A percentile compares a stretch with the other conserved stretches of the same genome.
Conservation (phyloP, 2,797 vertebrate species). For the Muscicapa striata region DNA sequence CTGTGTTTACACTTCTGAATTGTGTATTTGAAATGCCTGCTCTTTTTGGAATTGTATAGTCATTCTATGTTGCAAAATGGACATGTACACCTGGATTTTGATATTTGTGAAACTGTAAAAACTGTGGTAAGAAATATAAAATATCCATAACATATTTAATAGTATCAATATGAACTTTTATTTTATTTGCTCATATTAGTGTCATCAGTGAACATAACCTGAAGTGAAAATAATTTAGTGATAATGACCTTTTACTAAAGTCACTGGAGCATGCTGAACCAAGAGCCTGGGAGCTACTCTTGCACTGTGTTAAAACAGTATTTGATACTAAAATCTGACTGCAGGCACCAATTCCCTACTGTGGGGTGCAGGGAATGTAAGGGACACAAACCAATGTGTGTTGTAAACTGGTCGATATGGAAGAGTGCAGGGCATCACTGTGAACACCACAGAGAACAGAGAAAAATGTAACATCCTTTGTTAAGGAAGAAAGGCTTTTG, state of each 20-base stretch:
- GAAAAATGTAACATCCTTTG: neutral
- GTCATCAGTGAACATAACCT: neutral
- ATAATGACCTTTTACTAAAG: neutral
- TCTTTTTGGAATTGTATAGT: slow-evolving; percentile 71
- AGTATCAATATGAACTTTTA: neutral
- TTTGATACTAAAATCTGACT: neutral
- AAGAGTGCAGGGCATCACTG: neutral
- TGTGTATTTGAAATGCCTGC: slow-evolving; percentile 72
- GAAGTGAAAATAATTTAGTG: neutral
- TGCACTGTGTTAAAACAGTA: neutral
- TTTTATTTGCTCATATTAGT: neutral
- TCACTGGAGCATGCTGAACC: neutral
- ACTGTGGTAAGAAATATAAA: slow-evolving; percentile 68
- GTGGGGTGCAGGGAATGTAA: neutral
- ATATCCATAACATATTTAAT: slow-evolving; percentile 22
- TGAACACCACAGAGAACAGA: neutral
- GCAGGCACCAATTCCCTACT: neutral
- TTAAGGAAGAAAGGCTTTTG: neutral
- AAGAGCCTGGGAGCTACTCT: neutral
- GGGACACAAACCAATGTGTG: neutral
- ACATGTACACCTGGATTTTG: slow-evolving; percentile 59
- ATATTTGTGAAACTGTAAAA: slow-evolving; percentile 72
- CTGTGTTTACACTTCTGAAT: slow-evolving; percentile 76
- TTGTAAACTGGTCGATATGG: rapidly evolving
- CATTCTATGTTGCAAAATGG: slow-evolving; percentile 59